Evolutionary conservation across 2,797 vertebrate species (phyloP), one percentile per base, ranked within the genome.

Genomic region (Huso huso): DNA sequence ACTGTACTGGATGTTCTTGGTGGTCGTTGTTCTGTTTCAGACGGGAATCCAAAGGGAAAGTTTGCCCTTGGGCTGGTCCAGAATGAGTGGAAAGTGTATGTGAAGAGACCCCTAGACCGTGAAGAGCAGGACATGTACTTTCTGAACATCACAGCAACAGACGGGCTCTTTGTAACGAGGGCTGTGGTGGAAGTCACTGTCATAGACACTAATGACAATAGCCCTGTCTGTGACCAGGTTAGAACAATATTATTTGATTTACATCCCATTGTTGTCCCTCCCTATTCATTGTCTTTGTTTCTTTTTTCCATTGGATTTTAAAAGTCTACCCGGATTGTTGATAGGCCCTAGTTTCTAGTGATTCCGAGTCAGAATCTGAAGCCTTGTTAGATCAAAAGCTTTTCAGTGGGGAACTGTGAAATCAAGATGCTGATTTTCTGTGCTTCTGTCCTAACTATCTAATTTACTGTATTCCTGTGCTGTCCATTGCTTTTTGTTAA

Each of bases 51-150:
- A 53, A 88, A 89, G 66, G 95, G 95, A 12, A 92, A 92, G 68
- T 99, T 99, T 1, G 94, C 93, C 0, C 87, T 98, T 66, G 95
- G 95, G n/a, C 80, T 97, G 73, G 94, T 97, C 72, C 95, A 98
- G 76, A 94, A 85, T 2, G 96, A 99, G 72, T 98, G 96, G 95
- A 98, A 98, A 70, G 94, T 99, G 78, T 98, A 98, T 7, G 94
- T 99, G 67, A 98, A 97, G 79, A 88, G 93, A 48, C 88, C 88
- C 0, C 79, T 99, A 64, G 95, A 99, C 74, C 84, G 96, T 4
- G 97, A 99, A 78, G 91, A 95, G 13, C 90, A 90, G 72, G 92
- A 93, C 50, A 61, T 89, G 66, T 99, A 97, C 82, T 78, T 89
- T 49, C 91, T 99, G 74, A 96, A 96, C 66, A 87, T 99, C 76